These are phyloP conservation scores for Tachina grossa DNA, from an alignment of 2,888 invertebrate genomes.

Conservation along the genomic window DNA sequence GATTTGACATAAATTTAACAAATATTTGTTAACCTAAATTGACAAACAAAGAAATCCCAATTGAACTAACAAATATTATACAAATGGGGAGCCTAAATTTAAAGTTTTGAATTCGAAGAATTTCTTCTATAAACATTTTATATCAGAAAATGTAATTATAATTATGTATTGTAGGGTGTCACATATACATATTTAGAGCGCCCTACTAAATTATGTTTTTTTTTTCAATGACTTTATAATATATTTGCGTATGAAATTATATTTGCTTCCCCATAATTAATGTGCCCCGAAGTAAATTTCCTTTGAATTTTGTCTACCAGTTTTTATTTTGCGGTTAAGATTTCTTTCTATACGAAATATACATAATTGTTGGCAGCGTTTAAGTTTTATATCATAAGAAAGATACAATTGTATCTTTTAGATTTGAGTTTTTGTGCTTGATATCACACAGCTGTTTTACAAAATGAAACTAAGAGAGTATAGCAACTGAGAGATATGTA, in stretches of 20 bases:
- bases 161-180: neutral
- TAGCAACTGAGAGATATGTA: neutral
- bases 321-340: constrained; percentile 22
- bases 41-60: no score
- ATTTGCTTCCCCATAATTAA: constrained; percentile 24
- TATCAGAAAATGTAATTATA: no score
- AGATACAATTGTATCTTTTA: constrained; percentile 30
- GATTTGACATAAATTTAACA: no score
- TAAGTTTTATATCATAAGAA: neutral
- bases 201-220: neutral
- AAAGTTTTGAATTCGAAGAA: no score
- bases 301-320: constrained; percentile 58
- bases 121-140: no score
- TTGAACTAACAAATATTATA: no score
- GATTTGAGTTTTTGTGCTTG: constrained; percentile 11
- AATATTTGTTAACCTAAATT: no score
- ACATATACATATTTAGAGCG: neutral
- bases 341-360: constrained; percentile 9
- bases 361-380: neutral
- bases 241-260: neutral
- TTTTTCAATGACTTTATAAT: neutral
- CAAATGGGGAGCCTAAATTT: no score
- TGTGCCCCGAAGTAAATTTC: constrained; percentile 50
- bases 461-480: neutral
- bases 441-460: constrained; percentile 33